Conservation (phyloP, 2,888 invertebrate genomes). For the Macrophya alboannulata region DNA sequence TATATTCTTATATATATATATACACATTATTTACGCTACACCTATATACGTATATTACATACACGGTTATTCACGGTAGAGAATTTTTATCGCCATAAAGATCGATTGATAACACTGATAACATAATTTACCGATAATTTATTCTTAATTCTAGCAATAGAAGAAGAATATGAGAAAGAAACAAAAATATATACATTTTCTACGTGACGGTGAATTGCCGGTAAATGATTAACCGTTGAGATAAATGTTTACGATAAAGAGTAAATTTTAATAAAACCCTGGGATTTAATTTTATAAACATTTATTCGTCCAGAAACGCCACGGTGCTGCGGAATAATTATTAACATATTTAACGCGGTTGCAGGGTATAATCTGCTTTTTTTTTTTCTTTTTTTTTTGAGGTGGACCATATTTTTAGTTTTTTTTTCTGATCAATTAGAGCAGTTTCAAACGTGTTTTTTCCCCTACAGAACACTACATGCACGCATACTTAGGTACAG, state of each 20-base stretch:
- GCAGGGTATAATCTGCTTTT: neutral
- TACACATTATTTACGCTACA: neutral
- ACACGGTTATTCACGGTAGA: neutral
- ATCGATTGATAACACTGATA: neutral
- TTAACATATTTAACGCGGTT: conserved; percentile 42
- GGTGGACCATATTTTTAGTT: neutral
- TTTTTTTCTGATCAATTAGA: neutral
- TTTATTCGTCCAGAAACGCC: conserved; percentile 1
- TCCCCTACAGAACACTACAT: neutral
- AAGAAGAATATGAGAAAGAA: neutral
- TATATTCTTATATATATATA: neutral
- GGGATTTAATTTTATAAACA: conserved; percentile 21
- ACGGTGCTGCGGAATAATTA: neutral
- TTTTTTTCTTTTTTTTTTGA: neutral
- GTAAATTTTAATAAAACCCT: neutral
- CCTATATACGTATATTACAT: neutral
- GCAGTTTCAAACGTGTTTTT: conserved; percentile 3
- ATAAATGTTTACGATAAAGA: conserved; percentile 20
- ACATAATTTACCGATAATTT: conserved; percentile 18
- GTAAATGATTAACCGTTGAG: conserved; percentile 5
- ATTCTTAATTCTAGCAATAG: neutral
- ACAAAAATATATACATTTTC: neutral
- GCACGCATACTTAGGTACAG: neutral
- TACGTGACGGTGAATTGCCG: neutral
- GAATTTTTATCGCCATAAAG: neutral